Base-by-base conservation (phyloP, 2,888 invertebrate species). In the Caradrina clavipalpis region DNA sequence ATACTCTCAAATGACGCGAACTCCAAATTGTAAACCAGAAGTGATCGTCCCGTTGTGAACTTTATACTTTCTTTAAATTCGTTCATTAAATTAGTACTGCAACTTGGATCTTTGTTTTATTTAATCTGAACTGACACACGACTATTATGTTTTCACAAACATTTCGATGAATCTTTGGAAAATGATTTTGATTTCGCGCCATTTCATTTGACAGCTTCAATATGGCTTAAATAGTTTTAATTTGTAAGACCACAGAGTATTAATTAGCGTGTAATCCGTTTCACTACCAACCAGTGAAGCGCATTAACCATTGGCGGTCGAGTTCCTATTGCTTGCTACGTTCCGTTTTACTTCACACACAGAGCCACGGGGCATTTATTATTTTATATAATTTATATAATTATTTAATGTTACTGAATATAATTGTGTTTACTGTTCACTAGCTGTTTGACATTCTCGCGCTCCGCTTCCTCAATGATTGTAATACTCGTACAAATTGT, bases 401-500 rank as follows among this genome's bases (percentile, higher is more conserved):
- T 11, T 56, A 5, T 58, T 31, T 50, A 21, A 17, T 57, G 66
- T 60, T 22, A 19, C 57, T 57, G 31, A 63, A 63, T 73, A 77
- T 5, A 11, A 45, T 59, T 53, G 26, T 50, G 47, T 55, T 47
- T 17, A n/a, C 22, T 26, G 17, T 67, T 64, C 15, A 17, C 21
- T 22, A 26, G 17, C 31, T 6, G 10, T 56, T 26, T 5, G 15
- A 7, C 21, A 10, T 50, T 47, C 35, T 42, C 57, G 61, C 49
- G 15, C 69, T 74, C 58, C 64, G 55, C 71, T 67, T 69, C 61
- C 67, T 50, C 67, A 76, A 73, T 45, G 45, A 45, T 77, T 78
- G 64, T 69, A 76, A 81, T 79, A 85, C 79, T 80, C 93, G 90
- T 93, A 93, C 93, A 93, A 93, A 93, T 90, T 78, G 87, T 92